Evolutionary conservation across 2,888 invertebrate genomes (phyloP).

Genomic region (Sycophila texana): DNA sequence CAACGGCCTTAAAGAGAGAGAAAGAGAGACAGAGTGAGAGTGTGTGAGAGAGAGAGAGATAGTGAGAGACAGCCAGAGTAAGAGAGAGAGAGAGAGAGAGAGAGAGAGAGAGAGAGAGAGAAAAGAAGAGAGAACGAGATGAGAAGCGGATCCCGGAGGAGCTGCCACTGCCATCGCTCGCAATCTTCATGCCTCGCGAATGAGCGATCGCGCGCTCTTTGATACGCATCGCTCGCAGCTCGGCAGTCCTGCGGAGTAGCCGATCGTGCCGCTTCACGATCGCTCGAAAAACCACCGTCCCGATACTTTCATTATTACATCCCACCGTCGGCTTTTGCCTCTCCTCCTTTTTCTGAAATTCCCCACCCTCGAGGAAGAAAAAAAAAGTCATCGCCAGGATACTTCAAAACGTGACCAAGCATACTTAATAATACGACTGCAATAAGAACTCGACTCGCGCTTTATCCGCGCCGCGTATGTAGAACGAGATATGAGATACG

Average conservation of each 20-base stretch:
- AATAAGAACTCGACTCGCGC: no score
- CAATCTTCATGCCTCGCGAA: constrained; percentile 17
- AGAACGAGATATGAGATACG: no score
- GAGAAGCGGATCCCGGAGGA: not conserved
- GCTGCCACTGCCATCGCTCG: not conserved
- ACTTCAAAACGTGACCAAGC: no score
- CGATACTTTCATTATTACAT: constrained; percentile 10
- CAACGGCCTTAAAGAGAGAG: not conserved
- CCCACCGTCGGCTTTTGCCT: no score
- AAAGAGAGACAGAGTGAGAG: no score
- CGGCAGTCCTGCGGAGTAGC: constrained; percentile 34
- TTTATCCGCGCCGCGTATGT: no score
- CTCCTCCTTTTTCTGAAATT: no score
- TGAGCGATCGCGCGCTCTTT: constrained; percentile 40
- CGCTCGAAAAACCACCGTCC: not conserved
- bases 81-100: not conserved
- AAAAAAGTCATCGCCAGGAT: no score
- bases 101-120: no score
- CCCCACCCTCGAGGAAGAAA: no score
- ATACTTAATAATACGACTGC: no score
- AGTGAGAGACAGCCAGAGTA: no score
- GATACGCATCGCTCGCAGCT: constrained; percentile 50
- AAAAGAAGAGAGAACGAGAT: not conserved
- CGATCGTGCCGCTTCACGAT: not conserved
- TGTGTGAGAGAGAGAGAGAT: not conserved